Percentiles rank a stretch among this genome's conserved stretches.
Evolutionary conservation across 1,140 invertebrate genomes (phyloP).

Genomic region (Nomia melanderi): DNA sequence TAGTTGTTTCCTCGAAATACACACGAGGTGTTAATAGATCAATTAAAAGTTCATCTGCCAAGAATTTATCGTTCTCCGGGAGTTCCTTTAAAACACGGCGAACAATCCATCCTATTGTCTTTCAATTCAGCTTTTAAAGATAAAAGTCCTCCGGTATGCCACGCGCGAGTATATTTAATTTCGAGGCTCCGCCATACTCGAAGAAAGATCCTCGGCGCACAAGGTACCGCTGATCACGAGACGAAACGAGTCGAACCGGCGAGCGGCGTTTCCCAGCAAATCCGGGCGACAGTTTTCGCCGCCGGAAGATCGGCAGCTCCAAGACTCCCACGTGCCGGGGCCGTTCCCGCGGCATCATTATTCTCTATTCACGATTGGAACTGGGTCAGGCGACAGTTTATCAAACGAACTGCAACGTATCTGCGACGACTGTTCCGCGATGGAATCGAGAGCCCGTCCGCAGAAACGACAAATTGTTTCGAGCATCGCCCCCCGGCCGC

Average conservation of each 20-base stretch:
- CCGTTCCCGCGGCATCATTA: conserved; percentile 38
- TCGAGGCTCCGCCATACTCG: too few relatives aligned
- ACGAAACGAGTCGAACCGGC: too few relatives aligned
- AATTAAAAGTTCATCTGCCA: too few relatives aligned
- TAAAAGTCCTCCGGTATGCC: too few relatives aligned
- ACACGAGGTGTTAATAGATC: too few relatives aligned
- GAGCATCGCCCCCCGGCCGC: not conserved
- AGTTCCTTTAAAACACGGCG: not conserved
- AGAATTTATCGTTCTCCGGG: too few relatives aligned
- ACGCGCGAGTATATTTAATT: too few relatives aligned
- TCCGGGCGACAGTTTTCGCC: conserved; percentile 2
- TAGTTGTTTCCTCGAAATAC: not conserved
- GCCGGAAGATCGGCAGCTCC: conserved; percentile 50
- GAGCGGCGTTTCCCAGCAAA: too few relatives aligned
- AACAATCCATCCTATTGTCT: not conserved
- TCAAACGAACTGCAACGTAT: conserved; percentile 31
- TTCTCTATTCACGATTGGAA: conserved; percentile 44
- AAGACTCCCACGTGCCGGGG: conserved; percentile 29
- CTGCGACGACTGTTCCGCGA: not conserved
- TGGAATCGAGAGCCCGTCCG: conserved; percentile 1
- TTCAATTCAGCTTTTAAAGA: too few relatives aligned
- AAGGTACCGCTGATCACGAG: too few relatives aligned
- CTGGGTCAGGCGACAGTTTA: conserved; percentile 42
- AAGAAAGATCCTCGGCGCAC: too few relatives aligned
- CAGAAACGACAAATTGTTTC: conserved; percentile 22